A percentile compares a stretch with the other conserved stretches of the same genome.
These are phyloP conservation scores for Nothura maculosa DNA, from an alignment of 2,797 vertebrate genomes.

Conservation along the genomic window DNA sequence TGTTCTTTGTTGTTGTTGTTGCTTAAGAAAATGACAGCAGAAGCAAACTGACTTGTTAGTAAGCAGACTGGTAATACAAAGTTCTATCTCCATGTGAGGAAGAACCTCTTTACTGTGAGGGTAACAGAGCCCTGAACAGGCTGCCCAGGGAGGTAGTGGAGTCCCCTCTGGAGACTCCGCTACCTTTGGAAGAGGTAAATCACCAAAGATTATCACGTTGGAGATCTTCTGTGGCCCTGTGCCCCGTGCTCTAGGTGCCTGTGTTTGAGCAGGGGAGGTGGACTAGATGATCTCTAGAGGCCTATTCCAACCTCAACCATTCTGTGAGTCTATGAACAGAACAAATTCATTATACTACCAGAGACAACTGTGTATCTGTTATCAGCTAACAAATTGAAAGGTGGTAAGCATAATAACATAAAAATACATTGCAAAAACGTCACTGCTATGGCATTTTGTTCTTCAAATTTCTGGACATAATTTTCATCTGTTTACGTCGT, in stretches of 20 bases:
- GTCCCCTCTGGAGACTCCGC: too few species aligned
- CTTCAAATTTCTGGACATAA: background rate
- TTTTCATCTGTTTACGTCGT: background rate
- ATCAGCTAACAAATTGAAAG: background rate
- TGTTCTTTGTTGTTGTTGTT: background rate
- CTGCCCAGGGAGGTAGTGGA: too few species aligned
- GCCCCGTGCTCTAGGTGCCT: too few species aligned
- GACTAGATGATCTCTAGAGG: too few species aligned
- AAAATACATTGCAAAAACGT: background rate
- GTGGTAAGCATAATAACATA: background rate
- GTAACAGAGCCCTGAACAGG: too few species aligned
- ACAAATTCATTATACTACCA: background rate
- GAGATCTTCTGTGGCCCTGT: too few species aligned
- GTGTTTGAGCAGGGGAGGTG: too few species aligned
- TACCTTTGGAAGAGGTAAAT: too few species aligned
- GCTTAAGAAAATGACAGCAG: background rate
- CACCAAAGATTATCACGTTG: too few species aligned
- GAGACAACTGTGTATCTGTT: background rate
- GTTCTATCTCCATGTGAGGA: too few species aligned
- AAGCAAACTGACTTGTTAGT: background rate
- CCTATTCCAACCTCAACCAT: too few species aligned
- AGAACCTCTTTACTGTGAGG: too few species aligned
- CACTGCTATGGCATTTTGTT: background rate
- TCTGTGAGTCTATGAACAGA: background rate
- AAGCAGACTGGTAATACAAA: background rate